A percentile compares a stretch with the other conserved stretches of the same genome.
Evolutionary conservation across 1,140 invertebrate species (phyloP).

Genomic region (Subanguina moxae): DNA sequence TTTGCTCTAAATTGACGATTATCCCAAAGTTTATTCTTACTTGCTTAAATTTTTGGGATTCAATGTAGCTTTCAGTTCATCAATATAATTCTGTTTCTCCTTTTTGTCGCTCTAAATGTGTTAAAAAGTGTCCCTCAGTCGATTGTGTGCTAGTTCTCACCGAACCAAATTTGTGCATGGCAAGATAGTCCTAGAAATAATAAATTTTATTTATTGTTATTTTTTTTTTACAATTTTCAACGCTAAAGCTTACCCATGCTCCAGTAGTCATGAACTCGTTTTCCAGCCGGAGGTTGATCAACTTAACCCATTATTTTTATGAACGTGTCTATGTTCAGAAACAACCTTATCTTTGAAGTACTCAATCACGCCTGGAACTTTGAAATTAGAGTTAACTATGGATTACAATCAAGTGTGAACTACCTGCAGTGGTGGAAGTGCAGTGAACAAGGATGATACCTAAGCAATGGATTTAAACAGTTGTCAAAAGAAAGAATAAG

Average conservation of each 20-base stretch:
- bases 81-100: constrained; percentile 74
- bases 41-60: constrained; percentile 74
- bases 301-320: constrained; percentile 59
- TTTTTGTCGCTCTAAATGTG: constrained; percentile 68
- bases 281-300: constrained; percentile 71
- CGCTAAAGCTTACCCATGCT: too few relatives aligned
- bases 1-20: not conserved
- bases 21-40: not conserved
- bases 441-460: constrained; percentile 75
- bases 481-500: too few relatives aligned
- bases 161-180: constrained; percentile 83
- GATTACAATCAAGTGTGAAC: not conserved
- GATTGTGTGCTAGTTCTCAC: constrained; percentile 66
- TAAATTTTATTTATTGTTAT: too few relatives aligned
- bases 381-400: not conserved
- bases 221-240: too few relatives aligned
- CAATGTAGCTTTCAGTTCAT: constrained; percentile 71
- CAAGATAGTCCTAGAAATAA: constrained; percentile 68
- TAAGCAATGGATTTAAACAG: too few relatives aligned
- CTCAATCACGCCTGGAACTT: constrained; percentile 72
- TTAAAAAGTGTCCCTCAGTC: not conserved
- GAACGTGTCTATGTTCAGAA: not conserved
- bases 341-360: constrained; percentile 76
- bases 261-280: constrained; percentile 66
- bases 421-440: constrained; percentile 73